Evolutionary conservation across 2,797 vertebrate genomes (phyloP), one percentile per base, ranked within the genome.

Genomic region (Acipenser oxyrinchus): DNA sequence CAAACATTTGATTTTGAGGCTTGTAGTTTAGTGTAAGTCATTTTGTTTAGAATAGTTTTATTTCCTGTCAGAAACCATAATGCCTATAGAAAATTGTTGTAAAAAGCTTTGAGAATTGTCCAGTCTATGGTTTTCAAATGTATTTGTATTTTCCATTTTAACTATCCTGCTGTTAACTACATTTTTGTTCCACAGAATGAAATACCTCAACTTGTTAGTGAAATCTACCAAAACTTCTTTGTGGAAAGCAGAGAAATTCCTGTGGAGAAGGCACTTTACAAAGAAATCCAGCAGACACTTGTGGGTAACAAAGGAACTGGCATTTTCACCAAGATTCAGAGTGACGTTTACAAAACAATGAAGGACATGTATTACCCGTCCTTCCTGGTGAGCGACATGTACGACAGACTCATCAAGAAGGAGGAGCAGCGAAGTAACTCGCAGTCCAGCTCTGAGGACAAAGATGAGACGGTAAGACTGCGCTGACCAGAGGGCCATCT

Each of bases 201-300:
- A 87, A 89, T 91, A 73, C 90, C 90, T 75, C 95, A 97, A 68
- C 84, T 98, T 18, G 96, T 99, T 23, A 94, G 96, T 53, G 95
- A 97, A 86, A 98, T 99, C 87, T 99, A 99, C 82, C 96, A 99
- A 81, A 94, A 98, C 81, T 99, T 92, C 84, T 98, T 98, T 83
- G 95, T 97, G 77, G 95, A 98, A 81, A 95, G 87, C 86, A 89
- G 87, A 75, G 95, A 98, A 79, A 99, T 99, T 81, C 84, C 91
- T 0, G 95, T 99, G 83, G 96, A 99, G 75, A 99, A 94, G 79
- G 78, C 89, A 65, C 92, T 97, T 50, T 94, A 95, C 66, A 98
- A 97, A 82, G 96, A 99, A 86, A 95, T 99, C 78, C 95, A 99
- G 68, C 95, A 99, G 73, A 96, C 94, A 70, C 90, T 99, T 10